Evolutionary conservation across 2,797 vertebrate species (phyloP).

Genomic region (Urophycis tenuis): DNA sequence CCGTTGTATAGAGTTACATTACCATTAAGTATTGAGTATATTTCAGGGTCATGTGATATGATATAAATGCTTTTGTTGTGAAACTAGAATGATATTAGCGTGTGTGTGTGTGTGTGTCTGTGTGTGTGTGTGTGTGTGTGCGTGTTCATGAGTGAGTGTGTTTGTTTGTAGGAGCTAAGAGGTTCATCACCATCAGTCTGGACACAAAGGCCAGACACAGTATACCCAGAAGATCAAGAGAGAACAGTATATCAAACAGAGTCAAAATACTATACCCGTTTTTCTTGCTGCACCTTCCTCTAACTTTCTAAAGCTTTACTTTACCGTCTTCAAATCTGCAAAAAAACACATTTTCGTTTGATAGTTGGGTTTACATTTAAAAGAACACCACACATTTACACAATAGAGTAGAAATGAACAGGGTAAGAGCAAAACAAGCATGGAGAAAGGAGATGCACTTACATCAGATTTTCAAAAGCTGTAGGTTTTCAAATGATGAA

Average conservation of each 20-base stretch:
- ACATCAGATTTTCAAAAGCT: too few species aligned
- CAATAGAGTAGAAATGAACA: too few species aligned
- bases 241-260: conserved; percentile 15
- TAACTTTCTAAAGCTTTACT: too few species aligned
- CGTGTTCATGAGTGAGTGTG: conserved; percentile 3
- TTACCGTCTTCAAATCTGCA: too few species aligned
- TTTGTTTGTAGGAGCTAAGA: conserved; percentile 37
- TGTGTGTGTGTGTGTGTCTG: too few species aligned
- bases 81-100: conserved; percentile 32
- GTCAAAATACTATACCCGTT: conserved; percentile 45
- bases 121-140: not conserved
- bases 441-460: too few species aligned
- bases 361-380: too few species aligned
- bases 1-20: not conserved
- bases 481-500: too few species aligned
- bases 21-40: conserved; percentile 20
- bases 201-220: conserved; percentile 61
- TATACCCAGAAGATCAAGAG: conserved; percentile 15
- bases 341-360: too few species aligned
- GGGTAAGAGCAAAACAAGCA: too few species aligned
- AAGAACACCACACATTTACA: too few species aligned
- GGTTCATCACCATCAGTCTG: conserved; percentile 40
- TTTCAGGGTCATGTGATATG: conserved; percentile 15
- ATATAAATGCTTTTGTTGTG: conserved; percentile 32
- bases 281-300: conserved; percentile 19